phyloP scores from a whole-genome alignment of 2,113 vertebrate species.

The Platichthys flesus region DNA sequence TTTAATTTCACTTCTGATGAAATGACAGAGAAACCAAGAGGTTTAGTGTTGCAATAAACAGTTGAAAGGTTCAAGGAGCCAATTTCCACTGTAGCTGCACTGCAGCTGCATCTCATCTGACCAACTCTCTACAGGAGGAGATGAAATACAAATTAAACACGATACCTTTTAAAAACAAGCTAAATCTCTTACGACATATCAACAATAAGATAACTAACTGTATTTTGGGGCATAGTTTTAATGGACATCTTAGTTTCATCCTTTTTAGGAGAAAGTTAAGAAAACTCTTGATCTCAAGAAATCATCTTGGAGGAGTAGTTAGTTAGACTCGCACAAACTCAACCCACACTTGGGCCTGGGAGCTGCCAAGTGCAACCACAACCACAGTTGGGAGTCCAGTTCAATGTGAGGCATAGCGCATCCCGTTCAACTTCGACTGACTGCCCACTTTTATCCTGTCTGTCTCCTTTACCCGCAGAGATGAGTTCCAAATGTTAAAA shows the following conservation, averaged over 20 bases:
- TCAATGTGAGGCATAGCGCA: slow-evolving; percentile 42
- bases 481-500: slow-evolving; percentile 66
- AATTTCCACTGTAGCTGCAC: background rate
- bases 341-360: slow-evolving; percentile 48
- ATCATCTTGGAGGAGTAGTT: slow-evolving; percentile 8
- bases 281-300: slow-evolving; percentile 3
- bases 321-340: slow-evolving; percentile 31
- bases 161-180: background rate
- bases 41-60: background rate
- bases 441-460: slow-evolving; percentile 51
- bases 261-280: slow-evolving; percentile 8
- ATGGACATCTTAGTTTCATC: background rate
- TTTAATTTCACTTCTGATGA: background rate
- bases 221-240: background rate
- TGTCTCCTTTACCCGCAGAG: slow-evolving; percentile 54
- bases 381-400: slow-evolving; percentile 49
- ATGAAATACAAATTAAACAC: slow-evolving; percentile 1
- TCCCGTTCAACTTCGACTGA: slow-evolving; percentile 45
- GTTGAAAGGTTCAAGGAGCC: background rate
- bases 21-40: background rate
- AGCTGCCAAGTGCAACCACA: slow-evolving; percentile 54
- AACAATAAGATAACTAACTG: background rate
- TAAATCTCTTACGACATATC: background rate
- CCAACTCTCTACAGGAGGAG: background rate
- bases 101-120: background rate